These are phyloP conservation scores for Yponomeuta cagnagella DNA, from an alignment of 2,888 invertebrate genomes.

Conservation along the genomic window DNA sequence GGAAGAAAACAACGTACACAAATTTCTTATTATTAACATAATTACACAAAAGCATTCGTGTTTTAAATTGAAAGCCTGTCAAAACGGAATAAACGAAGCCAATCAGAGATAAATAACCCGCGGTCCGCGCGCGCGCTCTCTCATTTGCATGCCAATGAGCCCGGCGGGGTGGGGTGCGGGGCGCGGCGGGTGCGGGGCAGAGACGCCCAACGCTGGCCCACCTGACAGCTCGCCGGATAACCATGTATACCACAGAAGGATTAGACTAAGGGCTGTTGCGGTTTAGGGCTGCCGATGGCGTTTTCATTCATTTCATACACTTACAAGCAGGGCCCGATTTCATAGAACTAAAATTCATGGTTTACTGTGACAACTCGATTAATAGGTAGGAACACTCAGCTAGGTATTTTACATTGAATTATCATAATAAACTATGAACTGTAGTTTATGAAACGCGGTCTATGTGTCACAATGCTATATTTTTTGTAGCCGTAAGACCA, in stretches of 20 bases:
- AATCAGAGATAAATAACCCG: slow-evolving; percentile 73
- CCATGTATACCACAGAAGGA: not conserved
- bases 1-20: slow-evolving; percentile 17
- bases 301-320: too few species aligned
- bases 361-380: too few species aligned
- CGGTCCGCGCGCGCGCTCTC: slow-evolving; percentile 55
- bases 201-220: slow-evolving; percentile 47
- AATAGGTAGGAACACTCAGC: too few species aligned
- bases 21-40: slow-evolving; percentile 38
- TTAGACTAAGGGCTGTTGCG: not conserved
- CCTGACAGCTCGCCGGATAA: slow-evolving; percentile 34
- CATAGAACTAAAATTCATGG: too few species aligned
- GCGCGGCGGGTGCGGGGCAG: slow-evolving; percentile 25
- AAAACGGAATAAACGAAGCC: slow-evolving; percentile 67
- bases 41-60: slow-evolving; percentile 46
- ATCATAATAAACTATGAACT: too few species aligned
- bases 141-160: slow-evolving; percentile 70
- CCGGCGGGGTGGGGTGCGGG: slow-evolving; percentile 26
- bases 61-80: slow-evolving; percentile 63
- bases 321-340: too few species aligned
- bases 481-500: too few species aligned
- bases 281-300: too few species aligned
- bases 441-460: too few species aligned
- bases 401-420: too few species aligned
- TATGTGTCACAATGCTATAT: too few species aligned